Conservation (phyloP, 2,888 invertebrate genomes). For the Euphydryas editha region DNA sequence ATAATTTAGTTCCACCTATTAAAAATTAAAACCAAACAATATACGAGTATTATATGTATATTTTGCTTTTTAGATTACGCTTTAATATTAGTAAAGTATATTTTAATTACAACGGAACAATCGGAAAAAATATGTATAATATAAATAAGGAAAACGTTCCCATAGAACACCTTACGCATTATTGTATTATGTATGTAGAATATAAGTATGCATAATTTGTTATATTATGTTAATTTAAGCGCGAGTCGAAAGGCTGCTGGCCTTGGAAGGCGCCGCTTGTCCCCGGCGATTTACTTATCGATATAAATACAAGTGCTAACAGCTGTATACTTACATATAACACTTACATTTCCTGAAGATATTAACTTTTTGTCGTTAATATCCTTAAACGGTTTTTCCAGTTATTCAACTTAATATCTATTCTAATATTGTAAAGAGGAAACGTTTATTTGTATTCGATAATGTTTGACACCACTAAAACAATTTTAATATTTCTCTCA, state of each 20-base stretch:
- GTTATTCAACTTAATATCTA: not conserved
- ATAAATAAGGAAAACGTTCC: slow-evolving; percentile 29
- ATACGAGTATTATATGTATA: too few relatives aligned
- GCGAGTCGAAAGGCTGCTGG: slow-evolving; percentile 71
- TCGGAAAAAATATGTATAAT: too few relatives aligned
- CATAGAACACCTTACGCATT: slow-evolving; percentile 25
- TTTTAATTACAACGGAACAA: too few relatives aligned
- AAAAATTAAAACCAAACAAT: too few relatives aligned
- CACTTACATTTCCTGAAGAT: slow-evolving; percentile 14
- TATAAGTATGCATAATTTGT: slow-evolving; percentile 57
- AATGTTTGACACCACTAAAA: too few relatives aligned
- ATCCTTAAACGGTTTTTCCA: not conserved
- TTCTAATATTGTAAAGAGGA: too few relatives aligned
- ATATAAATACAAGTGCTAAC: slow-evolving; percentile 29
- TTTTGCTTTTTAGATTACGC: too few relatives aligned
- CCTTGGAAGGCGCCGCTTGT: slow-evolving; percentile 68
- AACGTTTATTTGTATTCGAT: too few relatives aligned
- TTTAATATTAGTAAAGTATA: too few relatives aligned
- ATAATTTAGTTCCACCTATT: too few relatives aligned
- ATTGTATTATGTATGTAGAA: slow-evolving; percentile 21
- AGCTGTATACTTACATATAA: slow-evolving; percentile 12
- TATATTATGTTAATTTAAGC: slow-evolving; percentile 69
- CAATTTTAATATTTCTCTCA: too few relatives aligned
- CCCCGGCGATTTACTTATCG: slow-evolving; percentile 41
- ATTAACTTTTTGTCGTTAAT: not conserved